Base-by-base conservation (phyloP, 1,140 invertebrate species). In the Cotesia glomerata region DNA sequence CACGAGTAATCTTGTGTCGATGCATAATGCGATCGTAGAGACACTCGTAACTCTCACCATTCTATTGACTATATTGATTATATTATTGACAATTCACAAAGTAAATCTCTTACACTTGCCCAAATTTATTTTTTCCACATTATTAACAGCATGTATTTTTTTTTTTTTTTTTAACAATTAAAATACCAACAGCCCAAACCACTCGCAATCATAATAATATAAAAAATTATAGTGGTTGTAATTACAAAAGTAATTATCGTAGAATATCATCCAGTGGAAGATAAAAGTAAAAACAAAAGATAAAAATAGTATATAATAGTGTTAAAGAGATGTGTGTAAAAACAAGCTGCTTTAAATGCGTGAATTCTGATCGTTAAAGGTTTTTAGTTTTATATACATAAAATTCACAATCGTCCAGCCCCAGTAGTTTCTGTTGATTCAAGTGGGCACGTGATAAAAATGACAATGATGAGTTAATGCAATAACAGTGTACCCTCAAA, bases 381-480 rank as follows among this genome's bases (percentile, higher is more conserved):
- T 59, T 76, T 62, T 14, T 61, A 16, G 18, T 35, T 39, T 63
- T 65, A 64, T n/a, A 72, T 49, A 58, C 34, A 67, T 39, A 32
- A 36, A 69, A 45, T 54, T 11, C 14, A 18, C 36, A 36, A 26
- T 45, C 8, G 68, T 72, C 54, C 13, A 18, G 26, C 26, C 26
- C 56, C 14, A 18, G 64, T 32, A 16, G 74, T 63, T 63, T 75
- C 72, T 79, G 82, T 83, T 82, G 79, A 82, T 84, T 82, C 82
- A 82, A 84, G 82, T 81, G 81, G 75, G 77, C 80, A 78, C 84
- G 84, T 84, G 85, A 85, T 85, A 84, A 87, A 87, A 85, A 86
- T 86, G 82, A 85, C 85, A 86, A 87, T 85, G 82, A 84, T 81
- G 83, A 83, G 82, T 82, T 87, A 87, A 87, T 87, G 84, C 84